Percentiles rank a stretch among this genome's conserved stretches.
These are phyloP conservation scores for Drosophila sucinea DNA, from an alignment of 1,140 invertebrate species.

Conservation along the genomic window DNA sequence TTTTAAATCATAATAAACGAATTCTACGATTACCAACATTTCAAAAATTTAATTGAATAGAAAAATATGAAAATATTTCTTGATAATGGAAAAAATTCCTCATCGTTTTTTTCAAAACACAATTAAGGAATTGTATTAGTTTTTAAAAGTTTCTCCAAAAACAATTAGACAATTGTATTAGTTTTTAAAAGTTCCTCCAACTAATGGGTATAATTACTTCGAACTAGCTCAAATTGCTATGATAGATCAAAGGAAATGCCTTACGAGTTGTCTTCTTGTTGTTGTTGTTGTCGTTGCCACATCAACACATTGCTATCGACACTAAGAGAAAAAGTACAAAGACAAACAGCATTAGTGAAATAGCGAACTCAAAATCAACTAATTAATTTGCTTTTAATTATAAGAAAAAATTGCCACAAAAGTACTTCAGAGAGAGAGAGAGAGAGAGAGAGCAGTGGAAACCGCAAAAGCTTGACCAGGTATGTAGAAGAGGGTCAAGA, in stretches of 20 bases:
- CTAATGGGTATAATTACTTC: background rate
- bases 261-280: conserved; percentile 28
- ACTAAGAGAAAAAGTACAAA: conserved; percentile 62
- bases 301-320: conserved; percentile 77
- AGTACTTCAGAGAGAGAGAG: too few relatives aligned
- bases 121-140: too few relatives aligned
- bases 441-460: background rate
- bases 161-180: too few relatives aligned
- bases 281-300: conserved; percentile 73
- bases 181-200: background rate
- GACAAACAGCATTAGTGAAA: conserved; percentile 26
- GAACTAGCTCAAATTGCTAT: background rate
- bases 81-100: too few relatives aligned
- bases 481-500: conserved; percentile 20
- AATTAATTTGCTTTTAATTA: conserved; percentile 81
- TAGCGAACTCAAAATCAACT: conserved; percentile 42
- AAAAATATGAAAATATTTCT: too few relatives aligned
- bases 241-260: conserved; percentile 72
- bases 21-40: too few relatives aligned
- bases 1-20: too few relatives aligned
- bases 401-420: conserved; percentile 41
- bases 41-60: too few relatives aligned
- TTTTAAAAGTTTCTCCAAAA: too few relatives aligned
- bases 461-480: conserved; percentile 73
- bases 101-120: too few relatives aligned